A percentile compares a stretch with the other conserved stretches of the same genome.
These are phyloP conservation scores for Melierax canorus DNA, from an alignment of 2,113 vertebrate species.

Conservation along the genomic window DNA sequence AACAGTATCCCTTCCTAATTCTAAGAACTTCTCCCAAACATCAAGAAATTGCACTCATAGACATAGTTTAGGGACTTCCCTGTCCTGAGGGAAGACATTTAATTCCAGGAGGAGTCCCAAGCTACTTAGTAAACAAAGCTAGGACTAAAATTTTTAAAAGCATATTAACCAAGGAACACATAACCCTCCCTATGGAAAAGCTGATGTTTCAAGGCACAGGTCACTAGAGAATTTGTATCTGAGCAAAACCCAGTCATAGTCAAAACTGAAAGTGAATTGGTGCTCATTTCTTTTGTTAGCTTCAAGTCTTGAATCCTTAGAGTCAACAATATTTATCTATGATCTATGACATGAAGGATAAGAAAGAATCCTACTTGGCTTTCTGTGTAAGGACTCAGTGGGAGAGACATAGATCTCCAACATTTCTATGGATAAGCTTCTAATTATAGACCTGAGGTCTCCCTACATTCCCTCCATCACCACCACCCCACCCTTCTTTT, in stretches of 20 bases:
- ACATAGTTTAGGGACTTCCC: background rate
- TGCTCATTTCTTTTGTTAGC: background rate
- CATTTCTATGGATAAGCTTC: background rate
- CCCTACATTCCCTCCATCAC: no score
- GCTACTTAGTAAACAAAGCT: background rate
- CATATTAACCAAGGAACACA: background rate
- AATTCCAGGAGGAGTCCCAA: background rate
- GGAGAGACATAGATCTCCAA: background rate
- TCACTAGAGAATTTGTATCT: background rate
- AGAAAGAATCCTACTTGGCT: background rate
- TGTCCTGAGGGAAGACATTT: background rate
- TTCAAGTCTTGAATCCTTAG: background rate
- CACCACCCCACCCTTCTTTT: background rate
- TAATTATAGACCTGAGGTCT: background rate
- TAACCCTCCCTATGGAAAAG: background rate
- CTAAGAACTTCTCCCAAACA: background rate
- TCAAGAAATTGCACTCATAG: background rate
- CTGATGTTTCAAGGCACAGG: background rate
- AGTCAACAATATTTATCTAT: background rate
- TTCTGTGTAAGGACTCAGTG: background rate
- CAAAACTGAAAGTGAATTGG: background rate
- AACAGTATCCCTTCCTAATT: background rate
- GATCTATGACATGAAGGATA: background rate
- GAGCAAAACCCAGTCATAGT: background rate
- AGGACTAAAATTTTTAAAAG: background rate